Conservation (phyloP, 2,113 vertebrate species). For the Chitala chitala region DNA sequence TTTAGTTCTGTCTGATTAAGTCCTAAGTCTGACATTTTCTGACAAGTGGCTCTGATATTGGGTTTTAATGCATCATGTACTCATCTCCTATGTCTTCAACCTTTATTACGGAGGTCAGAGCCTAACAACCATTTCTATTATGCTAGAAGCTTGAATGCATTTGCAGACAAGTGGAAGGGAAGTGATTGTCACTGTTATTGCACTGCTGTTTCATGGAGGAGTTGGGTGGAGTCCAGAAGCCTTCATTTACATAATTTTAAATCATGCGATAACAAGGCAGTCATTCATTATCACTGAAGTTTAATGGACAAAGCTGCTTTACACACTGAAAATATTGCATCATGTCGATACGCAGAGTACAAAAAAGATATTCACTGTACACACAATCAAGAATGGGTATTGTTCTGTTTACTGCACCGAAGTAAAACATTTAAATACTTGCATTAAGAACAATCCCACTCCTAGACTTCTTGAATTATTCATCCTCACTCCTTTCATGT, state of each 20-base stretch:
- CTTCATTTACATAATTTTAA: background rate
- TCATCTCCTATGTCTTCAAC: too few species aligned
- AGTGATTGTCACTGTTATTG: background rate
- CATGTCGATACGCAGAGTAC: background rate
- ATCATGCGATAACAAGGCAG: background rate
- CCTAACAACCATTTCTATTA: background rate
- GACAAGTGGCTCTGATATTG: too few species aligned
- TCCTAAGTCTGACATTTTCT: too few species aligned
- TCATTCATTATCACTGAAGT: background rate
- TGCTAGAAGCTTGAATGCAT: background rate
- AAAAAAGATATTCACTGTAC: background rate
- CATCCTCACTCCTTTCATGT: constrained; percentile 39
- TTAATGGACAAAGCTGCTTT: background rate
- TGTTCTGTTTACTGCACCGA: constrained; percentile 20
- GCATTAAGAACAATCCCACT: constrained; percentile 35
- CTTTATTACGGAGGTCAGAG: too few species aligned
- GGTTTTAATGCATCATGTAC: too few species aligned
- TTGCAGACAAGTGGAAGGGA: background rate
- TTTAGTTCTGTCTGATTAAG: too few species aligned
- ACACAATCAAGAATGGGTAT: constrained; percentile 20
- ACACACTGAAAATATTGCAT: background rate
- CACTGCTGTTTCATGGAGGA: background rate
- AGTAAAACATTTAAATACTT: constrained; percentile 31
- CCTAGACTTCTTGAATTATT: constrained; percentile 41
- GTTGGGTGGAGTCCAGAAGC: background rate